A percentile compares a stretch with the other conserved stretches of the same genome.
phyloP scores from a whole-genome alignment of 2,113 vertebrate genomes.

The Eleginops maclovinus region DNA sequence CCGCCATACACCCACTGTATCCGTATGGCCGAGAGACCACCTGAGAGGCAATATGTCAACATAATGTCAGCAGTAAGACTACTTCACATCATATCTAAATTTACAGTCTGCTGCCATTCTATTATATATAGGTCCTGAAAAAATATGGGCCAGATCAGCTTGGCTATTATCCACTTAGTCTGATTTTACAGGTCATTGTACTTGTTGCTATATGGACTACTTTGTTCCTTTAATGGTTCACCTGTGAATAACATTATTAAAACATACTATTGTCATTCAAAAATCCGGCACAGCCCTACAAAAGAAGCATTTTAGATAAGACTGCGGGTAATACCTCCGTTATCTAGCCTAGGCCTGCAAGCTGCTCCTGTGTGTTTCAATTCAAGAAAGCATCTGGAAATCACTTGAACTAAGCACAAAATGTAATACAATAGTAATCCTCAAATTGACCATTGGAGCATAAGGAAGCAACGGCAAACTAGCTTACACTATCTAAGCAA shows the following conservation, averaged over 20 bases:
- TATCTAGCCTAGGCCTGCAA: constrained; percentile 31
- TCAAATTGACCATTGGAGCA: background rate
- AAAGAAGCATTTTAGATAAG: constrained; percentile 31
- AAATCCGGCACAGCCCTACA: background rate
- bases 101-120: constrained; percentile 66
- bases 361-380: constrained; percentile 2
- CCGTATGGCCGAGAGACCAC: constrained; percentile 69
- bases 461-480: background rate
- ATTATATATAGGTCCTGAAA: constrained; percentile 49
- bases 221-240: constrained; percentile 9
- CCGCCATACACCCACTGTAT: constrained; percentile 53
- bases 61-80: constrained; percentile 76
- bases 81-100: constrained; percentile 74
- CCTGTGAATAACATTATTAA: constrained; percentile 3
- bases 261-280: background rate
- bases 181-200: constrained; percentile 35
- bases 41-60: constrained; percentile 75
- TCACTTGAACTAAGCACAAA: constrained; percentile 1
- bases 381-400: constrained; percentile 21
- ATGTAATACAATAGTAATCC: constrained; percentile 1
- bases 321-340: background rate
- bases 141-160: constrained; percentile 62
- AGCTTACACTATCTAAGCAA: background rate
- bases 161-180: constrained; percentile 68
- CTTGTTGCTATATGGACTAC: constrained; percentile 64